These are phyloP conservation scores for Heterodera carotae DNA, from an alignment of 1,140 invertebrate species.

Conservation along the genomic window DNA sequence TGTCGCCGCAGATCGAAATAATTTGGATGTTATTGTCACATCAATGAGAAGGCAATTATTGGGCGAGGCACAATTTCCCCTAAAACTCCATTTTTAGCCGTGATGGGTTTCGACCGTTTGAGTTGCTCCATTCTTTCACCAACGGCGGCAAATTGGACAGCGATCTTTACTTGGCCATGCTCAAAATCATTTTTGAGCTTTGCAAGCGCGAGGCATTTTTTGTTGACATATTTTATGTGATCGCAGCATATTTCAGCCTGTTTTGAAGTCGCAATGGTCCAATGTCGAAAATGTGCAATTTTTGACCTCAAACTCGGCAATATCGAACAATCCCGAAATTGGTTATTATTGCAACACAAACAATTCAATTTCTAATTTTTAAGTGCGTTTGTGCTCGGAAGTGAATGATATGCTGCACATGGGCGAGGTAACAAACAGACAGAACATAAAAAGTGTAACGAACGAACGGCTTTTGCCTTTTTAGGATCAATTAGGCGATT, in stretches of 20 bases:
- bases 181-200: slow-evolving; percentile 23
- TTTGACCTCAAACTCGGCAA: slow-evolving; percentile 5
- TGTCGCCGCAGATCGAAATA: background rate
- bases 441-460: too few relatives aligned
- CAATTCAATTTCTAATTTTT: background rate
- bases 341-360: background rate
- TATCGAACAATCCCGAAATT: slow-evolving; percentile 17
- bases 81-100: background rate
- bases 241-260: slow-evolving; percentile 16
- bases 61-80: background rate
- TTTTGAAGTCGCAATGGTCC: slow-evolving; percentile 15
- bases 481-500: background rate
- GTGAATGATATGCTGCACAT: slow-evolving; percentile 21
- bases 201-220: slow-evolving; percentile 28
- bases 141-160: slow-evolving; percentile 5
- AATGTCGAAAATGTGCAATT: background rate
- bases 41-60: slow-evolving; percentile 15
- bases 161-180: slow-evolving; percentile 21
- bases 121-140: slow-evolving; percentile 12
- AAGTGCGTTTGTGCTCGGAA: slow-evolving; percentile 15
- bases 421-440: slow-evolving; percentile 5
- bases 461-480: background rate
- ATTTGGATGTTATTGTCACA: background rate
- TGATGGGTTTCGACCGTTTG: slow-evolving; percentile 17
- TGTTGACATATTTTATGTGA: background rate